phyloP scores from a whole-genome alignment of 2,113 vertebrate species.

The Onychorhynchus coronatus region DNA sequence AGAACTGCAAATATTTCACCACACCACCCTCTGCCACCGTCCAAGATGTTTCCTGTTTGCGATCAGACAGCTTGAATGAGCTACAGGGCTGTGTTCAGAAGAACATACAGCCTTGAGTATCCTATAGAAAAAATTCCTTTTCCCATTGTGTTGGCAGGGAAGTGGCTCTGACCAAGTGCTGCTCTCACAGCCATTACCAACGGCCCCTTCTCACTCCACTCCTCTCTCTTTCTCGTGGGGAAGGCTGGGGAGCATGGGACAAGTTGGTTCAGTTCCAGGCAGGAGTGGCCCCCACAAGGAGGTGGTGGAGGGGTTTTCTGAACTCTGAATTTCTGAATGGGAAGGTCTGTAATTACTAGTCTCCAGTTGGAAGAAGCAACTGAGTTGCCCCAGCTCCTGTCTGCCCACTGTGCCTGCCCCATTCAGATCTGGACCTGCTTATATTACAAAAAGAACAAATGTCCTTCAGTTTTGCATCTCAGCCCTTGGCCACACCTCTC shows the following conservation, averaged over 20 bases:
- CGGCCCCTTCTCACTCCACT: not conserved
- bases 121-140: not conserved
- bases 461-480: not conserved
- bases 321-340: not conserved
- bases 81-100: not conserved
- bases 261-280: accelerated
- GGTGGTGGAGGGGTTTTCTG: not conserved
- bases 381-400: accelerated
- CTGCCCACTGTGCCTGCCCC: accelerated
- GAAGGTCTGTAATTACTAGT: not conserved
- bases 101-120: not conserved
- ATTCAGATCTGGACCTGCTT: accelerated
- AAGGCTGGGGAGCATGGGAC: not conserved
- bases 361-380: accelerated
- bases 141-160: not conserved
- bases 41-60: not conserved
- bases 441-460: not conserved
- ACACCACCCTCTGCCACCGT: not conserved
- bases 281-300: not conserved
- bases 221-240: not conserved
- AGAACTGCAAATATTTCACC: not conserved
- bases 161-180: not conserved
- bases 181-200: not conserved
- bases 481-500: accelerated
- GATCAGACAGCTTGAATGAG: not conserved